A percentile compares a stretch with the other conserved stretches of the same genome.
Evolutionary conservation across 2,888 invertebrate genomes (phyloP).

Genomic region (Omphaloscelis lunosa): DNA sequence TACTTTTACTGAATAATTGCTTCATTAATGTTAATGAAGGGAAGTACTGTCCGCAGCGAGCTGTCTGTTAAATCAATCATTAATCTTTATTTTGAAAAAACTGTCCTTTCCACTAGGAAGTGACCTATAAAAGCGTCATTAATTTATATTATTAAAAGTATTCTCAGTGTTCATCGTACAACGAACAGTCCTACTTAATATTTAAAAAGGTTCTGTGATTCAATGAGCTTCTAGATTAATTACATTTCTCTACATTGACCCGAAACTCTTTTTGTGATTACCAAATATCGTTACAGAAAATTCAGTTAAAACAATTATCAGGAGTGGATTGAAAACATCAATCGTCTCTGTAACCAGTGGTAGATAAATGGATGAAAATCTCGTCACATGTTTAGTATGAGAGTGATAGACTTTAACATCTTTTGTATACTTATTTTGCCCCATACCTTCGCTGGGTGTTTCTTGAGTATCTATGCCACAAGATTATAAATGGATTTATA

Average conservation of each 20-base stretch:
- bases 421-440: slow-evolving; percentile 24
- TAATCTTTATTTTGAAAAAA: slow-evolving; percentile 35
- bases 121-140: slow-evolving; percentile 38
- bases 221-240: slow-evolving; percentile 46
- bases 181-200: slow-evolving; percentile 33
- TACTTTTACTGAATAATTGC: slow-evolving; percentile 79
- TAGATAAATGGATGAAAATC: slow-evolving; percentile 54
- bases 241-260: slow-evolving; percentile 38
- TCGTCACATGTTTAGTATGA: slow-evolving; percentile 26
- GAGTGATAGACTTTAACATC: slow-evolving; percentile 30
- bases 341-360: slow-evolving; percentile 38
- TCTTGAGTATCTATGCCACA: slow-evolving; percentile 20
- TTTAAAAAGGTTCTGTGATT: slow-evolving; percentile 48
- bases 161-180: slow-evolving; percentile 16
- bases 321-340: slow-evolving; percentile 58
- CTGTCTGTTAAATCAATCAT: slow-evolving; percentile 49
- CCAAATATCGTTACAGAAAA: slow-evolving; percentile 37
- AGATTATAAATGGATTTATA: slow-evolving; percentile 61
- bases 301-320: slow-evolving; percentile 58
- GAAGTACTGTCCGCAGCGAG: slow-evolving; percentile 56
- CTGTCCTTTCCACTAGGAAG: slow-evolving; percentile 14
- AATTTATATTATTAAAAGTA: slow-evolving; percentile 42
- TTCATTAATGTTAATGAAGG: slow-evolving; percentile 82
- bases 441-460: slow-evolving; percentile 18
- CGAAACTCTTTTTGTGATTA: slow-evolving; percentile 44